Evolutionary conservation across 2,797 vertebrate genomes (phyloP).

Genomic region (Phyllotis vaccarum): DNA sequence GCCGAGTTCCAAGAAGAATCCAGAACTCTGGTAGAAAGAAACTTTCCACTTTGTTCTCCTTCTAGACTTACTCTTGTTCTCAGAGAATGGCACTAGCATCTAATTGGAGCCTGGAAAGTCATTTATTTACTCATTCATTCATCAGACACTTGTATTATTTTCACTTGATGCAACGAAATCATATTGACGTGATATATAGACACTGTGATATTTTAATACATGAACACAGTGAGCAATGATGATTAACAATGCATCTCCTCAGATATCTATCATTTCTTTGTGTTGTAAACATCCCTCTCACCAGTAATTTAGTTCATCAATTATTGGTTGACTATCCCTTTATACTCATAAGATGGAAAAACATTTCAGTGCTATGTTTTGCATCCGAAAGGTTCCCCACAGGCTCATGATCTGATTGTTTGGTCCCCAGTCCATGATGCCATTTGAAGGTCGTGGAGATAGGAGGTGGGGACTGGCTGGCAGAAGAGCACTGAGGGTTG

Average conservation of each 20-base stretch:
- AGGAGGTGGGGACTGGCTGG: neutral
- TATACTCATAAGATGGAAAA: neutral
- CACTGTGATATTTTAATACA: neutral
- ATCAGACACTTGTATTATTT: neutral
- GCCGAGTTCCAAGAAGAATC: slow-evolving; percentile 12
- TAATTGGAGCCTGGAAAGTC: neutral
- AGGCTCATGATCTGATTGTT: neutral
- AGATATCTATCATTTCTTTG: neutral
- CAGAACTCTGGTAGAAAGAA: neutral
- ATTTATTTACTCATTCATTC: neutral
- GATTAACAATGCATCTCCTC: neutral
- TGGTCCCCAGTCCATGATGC: neutral
- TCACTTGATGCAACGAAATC: neutral
- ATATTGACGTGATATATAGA: neutral
- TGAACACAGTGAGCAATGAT: neutral
- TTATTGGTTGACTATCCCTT: neutral
- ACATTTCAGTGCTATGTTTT: neutral
- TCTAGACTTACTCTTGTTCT: neutral
- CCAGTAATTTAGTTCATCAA: neutral
- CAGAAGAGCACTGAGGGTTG: neutral
- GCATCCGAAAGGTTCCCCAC: neutral
- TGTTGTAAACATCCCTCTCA: neutral
- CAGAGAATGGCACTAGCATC: neutral
- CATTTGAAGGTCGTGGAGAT: neutral
- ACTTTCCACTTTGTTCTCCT: neutral